Evolutionary conservation across 2,888 invertebrate genomes (phyloP), one percentile per base, ranked within the genome.

Genomic region (Drosophila vallismaia): DNA sequence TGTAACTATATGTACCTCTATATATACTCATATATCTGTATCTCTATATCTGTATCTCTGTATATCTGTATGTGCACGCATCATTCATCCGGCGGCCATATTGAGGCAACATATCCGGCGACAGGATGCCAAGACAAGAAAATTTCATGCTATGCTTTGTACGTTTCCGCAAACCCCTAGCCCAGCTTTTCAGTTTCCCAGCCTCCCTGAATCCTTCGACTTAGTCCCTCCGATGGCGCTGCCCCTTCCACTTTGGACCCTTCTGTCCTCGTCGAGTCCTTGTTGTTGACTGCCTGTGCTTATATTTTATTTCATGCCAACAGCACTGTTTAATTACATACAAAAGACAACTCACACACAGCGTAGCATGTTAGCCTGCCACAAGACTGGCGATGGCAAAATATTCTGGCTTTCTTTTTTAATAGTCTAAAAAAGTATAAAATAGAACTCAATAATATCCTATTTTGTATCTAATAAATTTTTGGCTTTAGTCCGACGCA

Each of bases 21-120:
- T 49, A n/a, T 19, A 14, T 38, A 19, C 56, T 24, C 29, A 14
- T 62, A 36, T 57, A 29, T 56, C 31, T 60, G 52, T 71, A 46
- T 63, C 40, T 70, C 71, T 79, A 49, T 71, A 19, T 19, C 19
- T 19, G 19, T 19, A 19, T 28, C 5, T 4, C 28, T 28, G 28
- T 28, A 6, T 28, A 28, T 28, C 40, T 67, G 73, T 79, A 49
- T 71, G 71, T 73, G 69, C 64, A 76, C 74, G 87, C 82, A 86
- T 83, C 87, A 86, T 86, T 84, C 84, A 85, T 87, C 84, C 84
- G 87, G 86, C 84, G 84, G 87, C 84, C 84, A 85, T 82, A 82
- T 85, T 87, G 87, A 85, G 87, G 87, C 87, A 87, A 85, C 87
- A 85, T 85, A 85, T 85, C 84, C 87, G 84, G 84, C 86, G 87